These are phyloP conservation scores for Sardinella longiceps DNA, from an alignment of 2,797 vertebrate genomes.

Conservation along the genomic window DNA sequence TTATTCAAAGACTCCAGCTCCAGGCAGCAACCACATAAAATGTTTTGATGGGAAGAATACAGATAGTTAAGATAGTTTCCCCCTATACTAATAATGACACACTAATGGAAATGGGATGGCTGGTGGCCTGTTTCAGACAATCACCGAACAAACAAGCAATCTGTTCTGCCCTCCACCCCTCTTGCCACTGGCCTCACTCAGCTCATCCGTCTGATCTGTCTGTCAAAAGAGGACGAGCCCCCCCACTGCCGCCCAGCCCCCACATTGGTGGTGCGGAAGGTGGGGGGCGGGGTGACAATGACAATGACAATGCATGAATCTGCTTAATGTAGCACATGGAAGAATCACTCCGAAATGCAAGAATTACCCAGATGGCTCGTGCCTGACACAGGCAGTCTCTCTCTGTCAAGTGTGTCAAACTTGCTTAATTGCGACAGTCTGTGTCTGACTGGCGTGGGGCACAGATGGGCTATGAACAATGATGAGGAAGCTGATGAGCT, in stretches of 20 bases:
- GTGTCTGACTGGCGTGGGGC: slow-evolving; percentile 42
- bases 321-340: slow-evolving; percentile 50
- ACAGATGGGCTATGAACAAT: slow-evolving; percentile 61
- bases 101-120: slow-evolving; percentile 52
- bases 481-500: slow-evolving; percentile 50
- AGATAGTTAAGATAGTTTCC: too few species aligned
- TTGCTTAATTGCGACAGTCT: slow-evolving; percentile 67
- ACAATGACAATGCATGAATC: slow-evolving; percentile 56
- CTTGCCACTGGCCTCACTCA: slow-evolving; percentile 38
- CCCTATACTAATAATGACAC: slow-evolving; percentile 20
- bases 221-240: slow-evolving; percentile 47
- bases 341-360: slow-evolving; percentile 33
- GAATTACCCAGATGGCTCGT: slow-evolving; percentile 70
- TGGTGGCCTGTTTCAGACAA: slow-evolving; percentile 56
- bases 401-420: slow-evolving; percentile 75
- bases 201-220: slow-evolving; percentile 55
- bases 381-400: slow-evolving; percentile 63
- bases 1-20: neutral
- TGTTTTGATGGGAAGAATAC: neutral
- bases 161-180: slow-evolving; percentile 59
- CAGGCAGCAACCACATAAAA: neutral
- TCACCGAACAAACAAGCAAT: slow-evolving; percentile 53
- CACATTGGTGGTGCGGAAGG: slow-evolving; percentile 30
- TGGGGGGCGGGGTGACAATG: slow-evolving; percentile 41
- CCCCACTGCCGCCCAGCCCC: neutral